Percentiles rank a stretch among this genome's conserved stretches.
These are phyloP conservation scores for Ichneumoninae sp. DNA, from an alignment of 2,888 invertebrate genomes.

Conservation along the genomic window DNA sequence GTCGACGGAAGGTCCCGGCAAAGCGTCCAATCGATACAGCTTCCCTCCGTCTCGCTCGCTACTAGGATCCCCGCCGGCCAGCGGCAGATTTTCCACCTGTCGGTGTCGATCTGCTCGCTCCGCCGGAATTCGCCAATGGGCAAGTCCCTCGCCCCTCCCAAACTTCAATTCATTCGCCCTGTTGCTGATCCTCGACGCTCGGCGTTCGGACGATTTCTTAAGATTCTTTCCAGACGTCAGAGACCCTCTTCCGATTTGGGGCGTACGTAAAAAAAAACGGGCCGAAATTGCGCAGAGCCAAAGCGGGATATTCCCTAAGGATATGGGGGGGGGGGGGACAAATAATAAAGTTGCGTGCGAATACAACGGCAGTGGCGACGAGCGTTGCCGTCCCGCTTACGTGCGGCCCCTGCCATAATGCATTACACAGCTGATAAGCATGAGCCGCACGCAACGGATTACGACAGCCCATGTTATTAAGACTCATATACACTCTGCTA, in stretches of 20 bases:
- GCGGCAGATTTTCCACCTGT: conserved; percentile 22
- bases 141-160: neutral
- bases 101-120: conserved; percentile 13
- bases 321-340: neutral
- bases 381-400: neutral
- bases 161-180: neutral
- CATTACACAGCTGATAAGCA: conserved; percentile 7
- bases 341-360: neutral
- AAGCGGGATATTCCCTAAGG: conserved; percentile 18
- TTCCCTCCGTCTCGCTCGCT: conserved; percentile 75
- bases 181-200: neutral
- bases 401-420: conserved; percentile 19
- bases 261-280: too few relatives aligned
- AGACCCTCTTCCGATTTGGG: too few relatives aligned
- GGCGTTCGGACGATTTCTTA: neutral
- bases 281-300: neutral
- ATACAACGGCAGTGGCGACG: neutral
- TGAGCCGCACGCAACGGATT: conserved; percentile 24
- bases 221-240: too few relatives aligned
- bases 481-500: neutral
- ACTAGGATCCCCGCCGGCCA: conserved; percentile 62
- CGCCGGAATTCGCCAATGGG: conserved; percentile 7
- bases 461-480: neutral
- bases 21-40: conserved; percentile 83
- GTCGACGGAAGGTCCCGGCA: conserved; percentile 74